Percentiles rank a stretch among this genome's conserved stretches.
Evolutionary conservation across 1,140 invertebrate species (phyloP).

Genomic region (Drosophila yakuba): DNA sequence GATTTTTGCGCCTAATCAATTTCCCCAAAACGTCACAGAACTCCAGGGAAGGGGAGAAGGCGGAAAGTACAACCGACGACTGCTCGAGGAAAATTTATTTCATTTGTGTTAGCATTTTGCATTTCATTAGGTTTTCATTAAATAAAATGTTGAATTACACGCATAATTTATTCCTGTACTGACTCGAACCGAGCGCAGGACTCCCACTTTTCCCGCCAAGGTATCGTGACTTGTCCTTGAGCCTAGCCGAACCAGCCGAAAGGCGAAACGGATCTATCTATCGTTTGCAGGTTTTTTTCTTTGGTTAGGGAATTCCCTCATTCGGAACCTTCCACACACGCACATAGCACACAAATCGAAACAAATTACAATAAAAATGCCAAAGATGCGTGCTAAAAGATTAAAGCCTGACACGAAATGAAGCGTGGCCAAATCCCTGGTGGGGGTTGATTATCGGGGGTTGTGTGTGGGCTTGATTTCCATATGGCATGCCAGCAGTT

Average conservation of each 20-base stretch:
- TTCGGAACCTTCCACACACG: conserved; percentile 6
- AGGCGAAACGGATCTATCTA: conserved; percentile 1
- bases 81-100: conserved; percentile 78
- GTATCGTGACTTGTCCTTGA: conserved; percentile 34
- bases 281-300: conserved; percentile 1
- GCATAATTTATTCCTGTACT: conserved; percentile 79
- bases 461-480: conserved; percentile 47
- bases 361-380: conserved; percentile 83
- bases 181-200: too few species aligned
- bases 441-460: conserved; percentile 9
- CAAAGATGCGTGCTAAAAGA: conserved; percentile 81
- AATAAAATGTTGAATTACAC: conserved; percentile 84
- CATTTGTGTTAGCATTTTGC: conserved; percentile 84
- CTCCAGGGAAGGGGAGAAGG: conserved; percentile 4
- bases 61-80: conserved; percentile 41
- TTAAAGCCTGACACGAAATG: conserved; percentile 80
- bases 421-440: conserved; percentile 49
- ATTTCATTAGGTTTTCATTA: conserved; percentile 84
- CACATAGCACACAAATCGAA: conserved; percentile 61
- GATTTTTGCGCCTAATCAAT: conserved; percentile 83
- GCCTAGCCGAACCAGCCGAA: conserved; percentile 1
- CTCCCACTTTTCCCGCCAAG: conserved; percentile 12
- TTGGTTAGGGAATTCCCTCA: conserved; percentile 23
- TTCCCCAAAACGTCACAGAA: conserved; percentile 72
- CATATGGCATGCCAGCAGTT: conserved; percentile 61